A percentile compares a stretch with the other conserved stretches of the same genome.
Conservation (phyloP, 2,113 vertebrate species). For the Rhinopomastus cyanomelas region DNA sequence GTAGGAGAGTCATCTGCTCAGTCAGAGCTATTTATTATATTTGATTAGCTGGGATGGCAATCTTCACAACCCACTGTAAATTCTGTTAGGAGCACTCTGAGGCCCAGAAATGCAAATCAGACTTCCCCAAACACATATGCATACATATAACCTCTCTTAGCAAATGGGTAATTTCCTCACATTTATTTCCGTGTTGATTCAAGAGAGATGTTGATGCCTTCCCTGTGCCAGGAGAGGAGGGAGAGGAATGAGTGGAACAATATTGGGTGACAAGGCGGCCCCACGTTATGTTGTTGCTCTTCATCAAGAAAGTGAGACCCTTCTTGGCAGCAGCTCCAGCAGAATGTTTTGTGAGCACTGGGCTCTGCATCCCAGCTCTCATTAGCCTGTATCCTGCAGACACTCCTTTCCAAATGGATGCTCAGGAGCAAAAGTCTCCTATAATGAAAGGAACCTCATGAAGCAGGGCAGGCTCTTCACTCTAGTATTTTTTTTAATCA, state of each 20-base stretch:
- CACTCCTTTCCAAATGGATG: background rate
- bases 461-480: background rate
- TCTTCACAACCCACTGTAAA: constrained; percentile 64
- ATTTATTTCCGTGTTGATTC: background rate
- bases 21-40: constrained; percentile 72
- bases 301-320: background rate
- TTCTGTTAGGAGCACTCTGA: constrained; percentile 58
- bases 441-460: rapidly evolving
- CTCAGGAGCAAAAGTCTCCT: background rate
- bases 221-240: background rate
- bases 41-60: constrained; percentile 69
- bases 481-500: background rate
- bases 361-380: background rate
- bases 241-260: background rate
- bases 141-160: background rate
- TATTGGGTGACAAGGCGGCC: background rate
- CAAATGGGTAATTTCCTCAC: constrained; percentile 21
- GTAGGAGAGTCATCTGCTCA: constrained; percentile 65
- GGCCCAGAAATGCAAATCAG: constrained; percentile 50
- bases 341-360: rapidly evolving
- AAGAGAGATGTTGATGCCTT: background rate
- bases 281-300: background rate
- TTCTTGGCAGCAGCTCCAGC: background rate
- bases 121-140: background rate
- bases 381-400: background rate